These are phyloP conservation scores for Arge pagana DNA, from an alignment of 2,888 invertebrate genomes.

Conservation along the genomic window DNA sequence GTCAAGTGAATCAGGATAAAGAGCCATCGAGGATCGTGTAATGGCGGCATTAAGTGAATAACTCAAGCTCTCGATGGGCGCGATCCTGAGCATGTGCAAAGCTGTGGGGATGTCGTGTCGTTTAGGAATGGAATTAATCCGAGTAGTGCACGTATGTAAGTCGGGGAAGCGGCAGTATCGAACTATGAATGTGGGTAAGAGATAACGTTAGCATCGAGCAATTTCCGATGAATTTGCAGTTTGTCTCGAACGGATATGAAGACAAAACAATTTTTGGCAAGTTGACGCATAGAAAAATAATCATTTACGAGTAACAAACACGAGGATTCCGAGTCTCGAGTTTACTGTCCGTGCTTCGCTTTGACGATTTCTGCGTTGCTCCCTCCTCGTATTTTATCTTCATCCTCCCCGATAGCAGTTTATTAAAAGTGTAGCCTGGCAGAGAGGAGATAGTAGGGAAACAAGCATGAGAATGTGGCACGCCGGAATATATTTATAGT, in stretches of 20 bases:
- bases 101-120: too few species aligned
- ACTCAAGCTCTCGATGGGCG: slow-evolving; percentile 43
- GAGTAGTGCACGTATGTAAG: too few species aligned
- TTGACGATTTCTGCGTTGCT: not conserved
- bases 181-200: too few species aligned
- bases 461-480: slow-evolving; percentile 46
- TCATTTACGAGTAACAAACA: too few species aligned
- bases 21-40: slow-evolving; percentile 54
- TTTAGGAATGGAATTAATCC: too few species aligned
- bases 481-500: slow-evolving; percentile 56
- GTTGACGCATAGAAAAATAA: too few species aligned
- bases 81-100: not conserved
- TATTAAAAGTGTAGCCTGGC: slow-evolving; percentile 22
- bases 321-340: not conserved
- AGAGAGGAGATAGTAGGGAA: slow-evolving; percentile 41
- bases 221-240: too few species aligned
- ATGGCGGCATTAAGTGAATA: slow-evolving; percentile 57
- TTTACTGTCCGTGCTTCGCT: not conserved
- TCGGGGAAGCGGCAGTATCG: too few species aligned
- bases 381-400: not conserved
- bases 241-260: too few species aligned
- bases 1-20: slow-evolving; percentile 57
- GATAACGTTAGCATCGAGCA: too few species aligned
- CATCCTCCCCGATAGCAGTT: slow-evolving; percentile 17
- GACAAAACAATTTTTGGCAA: too few species aligned